Evolutionary conservation across 2,113 vertebrate species (phyloP).

Genomic region (Chelonoidis abingdonii): DNA sequence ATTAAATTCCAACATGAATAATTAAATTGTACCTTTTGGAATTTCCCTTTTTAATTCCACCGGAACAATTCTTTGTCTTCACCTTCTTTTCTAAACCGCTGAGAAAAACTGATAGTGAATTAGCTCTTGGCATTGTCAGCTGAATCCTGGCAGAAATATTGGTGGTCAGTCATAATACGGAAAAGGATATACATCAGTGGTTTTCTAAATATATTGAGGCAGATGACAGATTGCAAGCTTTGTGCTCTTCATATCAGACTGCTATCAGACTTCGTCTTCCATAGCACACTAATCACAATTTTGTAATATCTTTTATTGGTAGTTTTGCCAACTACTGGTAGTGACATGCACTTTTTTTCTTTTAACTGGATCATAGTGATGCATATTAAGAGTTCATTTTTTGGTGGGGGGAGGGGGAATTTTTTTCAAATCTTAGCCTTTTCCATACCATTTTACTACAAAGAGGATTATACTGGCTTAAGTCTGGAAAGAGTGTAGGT

Average conservation of each 20-base stretch:
- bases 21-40: not conserved
- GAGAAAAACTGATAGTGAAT: conserved; percentile 27
- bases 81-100: not conserved
- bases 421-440: not conserved
- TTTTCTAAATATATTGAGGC: not conserved
- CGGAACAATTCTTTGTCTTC: conserved; percentile 41
- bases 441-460: not conserved
- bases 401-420: too few relatives aligned
- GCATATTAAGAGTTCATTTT: not conserved
- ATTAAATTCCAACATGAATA: conserved; percentile 18
- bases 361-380: not conserved
- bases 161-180: conserved; percentile 45
- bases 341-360: not conserved
- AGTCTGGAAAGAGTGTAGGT: not conserved
- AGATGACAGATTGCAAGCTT: not conserved
- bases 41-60: not conserved
- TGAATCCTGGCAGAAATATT: conserved; percentile 30
- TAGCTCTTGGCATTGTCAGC: not conserved
- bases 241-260: not conserved
- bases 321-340: not conserved
- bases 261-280: not conserved
- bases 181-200: conserved; percentile 35
- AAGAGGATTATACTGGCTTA: not conserved
- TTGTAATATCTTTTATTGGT: not conserved
- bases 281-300: not conserved